Evolutionary conservation across 2,113 vertebrate genomes (phyloP).

Genomic region (Arenaria interpres): DNA sequence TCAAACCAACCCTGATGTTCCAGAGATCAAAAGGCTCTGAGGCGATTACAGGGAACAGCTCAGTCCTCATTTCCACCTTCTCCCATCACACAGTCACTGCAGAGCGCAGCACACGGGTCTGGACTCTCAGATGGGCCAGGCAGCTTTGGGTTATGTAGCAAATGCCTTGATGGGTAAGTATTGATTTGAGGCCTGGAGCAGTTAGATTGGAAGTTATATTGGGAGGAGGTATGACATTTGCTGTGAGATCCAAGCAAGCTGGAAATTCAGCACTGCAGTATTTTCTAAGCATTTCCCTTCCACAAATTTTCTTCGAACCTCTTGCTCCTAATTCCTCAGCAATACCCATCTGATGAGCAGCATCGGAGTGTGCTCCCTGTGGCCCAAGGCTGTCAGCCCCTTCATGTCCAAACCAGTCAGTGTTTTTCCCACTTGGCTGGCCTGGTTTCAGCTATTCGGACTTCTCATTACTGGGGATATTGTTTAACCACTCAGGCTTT

Average conservation of each 20-base stretch:
- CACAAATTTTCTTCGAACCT: background rate
- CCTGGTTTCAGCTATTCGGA: background rate
- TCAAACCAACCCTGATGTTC: background rate
- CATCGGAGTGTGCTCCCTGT: background rate
- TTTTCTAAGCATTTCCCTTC: background rate
- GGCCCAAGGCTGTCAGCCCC: background rate
- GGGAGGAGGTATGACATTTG: background rate
- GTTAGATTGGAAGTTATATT: background rate
- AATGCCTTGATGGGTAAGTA: background rate
- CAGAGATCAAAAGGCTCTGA: background rate
- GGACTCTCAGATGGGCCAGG: background rate
- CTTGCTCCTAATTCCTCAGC: background rate
- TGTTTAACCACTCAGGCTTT: background rate
- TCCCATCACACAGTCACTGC: background rate
- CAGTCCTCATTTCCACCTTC: background rate
- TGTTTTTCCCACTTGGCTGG: background rate
- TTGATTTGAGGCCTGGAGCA: background rate
- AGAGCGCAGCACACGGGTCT: background rate
- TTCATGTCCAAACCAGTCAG: background rate
- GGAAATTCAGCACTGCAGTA: background rate
- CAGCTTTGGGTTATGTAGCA: background rate
- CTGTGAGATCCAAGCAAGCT: background rate
- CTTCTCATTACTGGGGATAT: background rate
- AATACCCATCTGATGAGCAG: background rate
- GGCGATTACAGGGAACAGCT: background rate